Percentiles rank a stretch among this genome's conserved stretches.
These are phyloP conservation scores for Drosophila kokeensis DNA, from an alignment of 2,888 invertebrate species.

Conservation along the genomic window DNA sequence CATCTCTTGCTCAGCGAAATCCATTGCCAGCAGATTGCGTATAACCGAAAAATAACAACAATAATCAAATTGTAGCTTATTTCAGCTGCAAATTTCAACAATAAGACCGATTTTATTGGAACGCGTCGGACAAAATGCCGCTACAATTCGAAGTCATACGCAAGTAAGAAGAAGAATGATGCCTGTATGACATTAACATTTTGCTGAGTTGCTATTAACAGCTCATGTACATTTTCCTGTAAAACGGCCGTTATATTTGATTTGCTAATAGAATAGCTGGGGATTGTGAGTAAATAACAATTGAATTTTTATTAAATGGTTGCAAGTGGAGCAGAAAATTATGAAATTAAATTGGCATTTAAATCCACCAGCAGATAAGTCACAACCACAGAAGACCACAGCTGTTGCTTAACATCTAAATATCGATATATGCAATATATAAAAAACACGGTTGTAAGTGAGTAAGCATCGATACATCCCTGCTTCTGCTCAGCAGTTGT, in stretches of 20 bases:
- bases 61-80: conserved; percentile 1
- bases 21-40: conserved; percentile 40
- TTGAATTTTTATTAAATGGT: neutral
- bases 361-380: conserved; percentile 17
- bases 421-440: neutral
- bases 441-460: neutral
- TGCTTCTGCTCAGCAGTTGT: neutral
- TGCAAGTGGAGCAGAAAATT: neutral
- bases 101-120: conserved; percentile 6
- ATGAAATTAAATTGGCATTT: neutral
- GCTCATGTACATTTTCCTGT: neutral
- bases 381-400: neutral
- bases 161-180: conserved; percentile 24
- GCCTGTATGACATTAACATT: conserved; percentile 17
- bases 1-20: conserved; percentile 30
- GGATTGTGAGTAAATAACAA: neutral
- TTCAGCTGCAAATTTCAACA: conserved; percentile 7
- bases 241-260: neutral
- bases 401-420: neutral
- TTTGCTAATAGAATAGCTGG: neutral
- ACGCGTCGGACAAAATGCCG: conserved; percentile 61
- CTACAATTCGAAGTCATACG: conserved; percentile 65
- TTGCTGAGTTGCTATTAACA: conserved; percentile 36
- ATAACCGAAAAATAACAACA: neutral
- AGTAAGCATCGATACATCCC: neutral